Evolutionary conservation across 2,888 invertebrate species (phyloP).

Genomic region (Pteria penguin): DNA sequence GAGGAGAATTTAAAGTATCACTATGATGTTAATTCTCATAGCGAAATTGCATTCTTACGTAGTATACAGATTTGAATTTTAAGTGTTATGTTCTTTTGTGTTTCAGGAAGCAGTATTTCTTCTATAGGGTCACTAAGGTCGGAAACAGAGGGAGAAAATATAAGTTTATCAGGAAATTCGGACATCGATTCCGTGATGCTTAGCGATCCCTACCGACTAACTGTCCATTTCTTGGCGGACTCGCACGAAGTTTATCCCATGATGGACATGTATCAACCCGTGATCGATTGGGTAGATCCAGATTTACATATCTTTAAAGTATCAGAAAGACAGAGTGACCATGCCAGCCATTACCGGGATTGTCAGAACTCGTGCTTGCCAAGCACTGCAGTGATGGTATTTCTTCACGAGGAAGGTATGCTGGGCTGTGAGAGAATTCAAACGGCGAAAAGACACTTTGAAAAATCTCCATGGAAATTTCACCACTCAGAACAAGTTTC

Average conservation of each 20-base stretch:
- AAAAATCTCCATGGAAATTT: constrained; percentile 70
- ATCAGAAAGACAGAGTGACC: constrained; percentile 52
- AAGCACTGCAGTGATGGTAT: constrained; percentile 65
- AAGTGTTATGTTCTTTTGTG: constrained; percentile 16
- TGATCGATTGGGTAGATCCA: constrained; percentile 66
- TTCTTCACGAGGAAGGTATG: constrained; percentile 66
- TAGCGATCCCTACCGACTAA: constrained; percentile 62
- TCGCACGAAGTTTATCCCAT: constrained; percentile 60
- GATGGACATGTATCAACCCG: constrained; percentile 66
- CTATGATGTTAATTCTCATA: no score
- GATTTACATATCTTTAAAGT: constrained; percentile 66
- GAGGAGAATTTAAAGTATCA: no score
- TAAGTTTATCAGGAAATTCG: constrained; percentile 60
- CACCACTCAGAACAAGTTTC: constrained; percentile 71
- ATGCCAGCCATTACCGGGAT: constrained; percentile 41
- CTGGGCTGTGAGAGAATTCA: constrained; percentile 63
- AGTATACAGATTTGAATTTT: no score
- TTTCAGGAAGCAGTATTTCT: constrained; percentile 64
- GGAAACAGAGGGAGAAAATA: constrained; percentile 61
- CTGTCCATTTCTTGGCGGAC: constrained; percentile 64
- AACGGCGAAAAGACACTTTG: constrained; percentile 61
- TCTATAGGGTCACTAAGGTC: constrained; percentile 62
- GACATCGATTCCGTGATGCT: constrained; percentile 60
- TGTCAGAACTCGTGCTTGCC: constrained; percentile 52
- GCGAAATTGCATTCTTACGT: no score